A percentile compares a stretch with the other conserved stretches of the same genome.
Conservation (phyloP, 2,113 vertebrate genomes). For the Catharus fuscescens region DNA sequence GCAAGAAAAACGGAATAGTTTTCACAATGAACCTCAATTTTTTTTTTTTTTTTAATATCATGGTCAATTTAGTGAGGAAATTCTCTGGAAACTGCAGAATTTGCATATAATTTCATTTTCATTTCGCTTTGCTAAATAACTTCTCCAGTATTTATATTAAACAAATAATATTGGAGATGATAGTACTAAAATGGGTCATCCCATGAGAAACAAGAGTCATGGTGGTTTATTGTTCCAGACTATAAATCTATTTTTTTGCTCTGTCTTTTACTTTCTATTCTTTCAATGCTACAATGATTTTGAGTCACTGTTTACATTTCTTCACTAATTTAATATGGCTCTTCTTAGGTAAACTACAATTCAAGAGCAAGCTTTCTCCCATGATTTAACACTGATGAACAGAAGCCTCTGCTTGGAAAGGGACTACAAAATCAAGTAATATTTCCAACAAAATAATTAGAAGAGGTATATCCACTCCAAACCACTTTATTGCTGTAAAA, state of each 20-base stretch:
- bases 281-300: not conserved
- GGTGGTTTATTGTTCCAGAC: not conserved
- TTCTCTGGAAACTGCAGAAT: not conserved
- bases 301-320: not conserved
- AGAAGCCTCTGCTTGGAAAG: not conserved
- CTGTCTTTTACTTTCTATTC: not conserved
- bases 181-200: not conserved
- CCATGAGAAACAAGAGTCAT: not conserved
- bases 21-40: not conserved
- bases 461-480: not conserved
- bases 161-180: not conserved
- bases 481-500: not conserved
- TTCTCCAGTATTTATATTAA: not conserved
- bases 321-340: not conserved
- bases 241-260: not conserved
- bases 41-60: not conserved
- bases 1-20: not conserved
- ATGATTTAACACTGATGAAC: not conserved
- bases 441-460: not conserved
- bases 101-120: not conserved
- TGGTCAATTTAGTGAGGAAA: not conserved
- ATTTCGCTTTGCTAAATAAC: not conserved
- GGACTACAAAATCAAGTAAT: not conserved
- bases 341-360: not conserved
- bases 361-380: not conserved